phyloP scores from a whole-genome alignment of 2,113 vertebrate species.

The Erythrolamprus reginae region DNA sequence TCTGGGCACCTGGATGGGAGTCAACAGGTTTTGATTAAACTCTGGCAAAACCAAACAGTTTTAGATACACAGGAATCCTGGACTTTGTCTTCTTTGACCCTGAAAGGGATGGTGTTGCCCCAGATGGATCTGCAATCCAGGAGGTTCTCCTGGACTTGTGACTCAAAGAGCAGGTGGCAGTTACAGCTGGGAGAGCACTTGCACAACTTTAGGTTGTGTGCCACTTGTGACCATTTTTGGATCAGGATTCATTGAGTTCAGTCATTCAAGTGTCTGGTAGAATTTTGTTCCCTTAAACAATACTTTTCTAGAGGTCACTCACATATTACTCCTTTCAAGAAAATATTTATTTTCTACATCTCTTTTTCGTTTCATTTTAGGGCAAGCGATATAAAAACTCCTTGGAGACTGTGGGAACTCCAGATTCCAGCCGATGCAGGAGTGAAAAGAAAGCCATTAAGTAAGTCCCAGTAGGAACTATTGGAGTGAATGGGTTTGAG shows the following conservation, averaged over 20 bases:
- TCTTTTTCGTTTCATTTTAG: slow-evolving; percentile 56
- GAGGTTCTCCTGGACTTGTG: background rate
- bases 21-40: background rate
- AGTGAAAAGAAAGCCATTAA: slow-evolving; percentile 98
- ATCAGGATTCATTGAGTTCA: background rate
- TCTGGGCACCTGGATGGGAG: background rate
- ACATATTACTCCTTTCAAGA: background rate
- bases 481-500: slow-evolving; percentile 1
- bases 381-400: slow-evolving; percentile 95
- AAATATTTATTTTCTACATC: background rate
- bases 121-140: background rate
- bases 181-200: background rate
- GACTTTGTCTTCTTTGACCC: background rate
- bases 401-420: slow-evolving; percentile 89
- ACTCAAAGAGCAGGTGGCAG: background rate
- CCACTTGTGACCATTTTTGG: background rate
- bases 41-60: background rate
- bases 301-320: background rate
- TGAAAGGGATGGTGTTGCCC: background rate
- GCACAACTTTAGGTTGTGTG: background rate
- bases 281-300: background rate
- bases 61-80: background rate
- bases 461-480: slow-evolving; percentile 78
- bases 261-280: background rate
- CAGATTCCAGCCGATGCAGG: slow-evolving; percentile 89